A percentile compares a stretch with the other conserved stretches of the same genome.
phyloP scores from a whole-genome alignment of 2,888 invertebrate genomes.

The Tiliacea citrago region DNA sequence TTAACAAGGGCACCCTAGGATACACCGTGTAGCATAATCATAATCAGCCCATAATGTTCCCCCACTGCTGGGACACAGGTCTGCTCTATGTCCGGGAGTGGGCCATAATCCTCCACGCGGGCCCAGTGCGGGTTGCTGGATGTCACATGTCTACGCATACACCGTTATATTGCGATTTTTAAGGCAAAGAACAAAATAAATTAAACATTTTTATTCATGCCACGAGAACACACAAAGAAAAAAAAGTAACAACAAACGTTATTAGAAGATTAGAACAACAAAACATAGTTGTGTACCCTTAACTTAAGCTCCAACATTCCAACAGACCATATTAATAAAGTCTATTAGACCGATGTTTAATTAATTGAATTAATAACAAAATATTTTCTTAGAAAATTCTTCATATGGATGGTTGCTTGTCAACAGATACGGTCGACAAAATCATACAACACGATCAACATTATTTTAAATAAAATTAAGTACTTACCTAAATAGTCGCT shows the following conservation, averaged over 20 bases:
- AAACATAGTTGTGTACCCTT: neutral
- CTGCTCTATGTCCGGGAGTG: too few species aligned
- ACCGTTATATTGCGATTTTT: too few species aligned
- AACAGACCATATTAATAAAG: conserved; percentile 22
- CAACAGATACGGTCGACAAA: conserved; percentile 6
- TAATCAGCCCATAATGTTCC: too few species aligned
- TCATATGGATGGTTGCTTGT: neutral
- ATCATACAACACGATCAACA: conserved; percentile 6
- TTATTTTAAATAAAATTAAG: neutral
- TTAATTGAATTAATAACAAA: conserved; percentile 36
- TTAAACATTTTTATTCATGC: too few species aligned
- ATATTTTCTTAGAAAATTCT: conserved; percentile 10
- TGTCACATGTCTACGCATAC: too few species aligned
- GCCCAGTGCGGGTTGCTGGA: too few species aligned
- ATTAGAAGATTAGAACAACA: conserved; percentile 10
- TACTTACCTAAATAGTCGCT: neutral
- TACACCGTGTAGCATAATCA: neutral
- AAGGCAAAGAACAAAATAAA: neutral
- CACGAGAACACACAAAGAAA: neutral
- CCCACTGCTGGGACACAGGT: too few species aligned
- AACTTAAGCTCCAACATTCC: conserved; percentile 35
- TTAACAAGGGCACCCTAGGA: neutral
- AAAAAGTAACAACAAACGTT: neutral
- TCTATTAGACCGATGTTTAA: conserved; percentile 34
- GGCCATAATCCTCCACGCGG: too few species aligned